Base-by-base conservation (phyloP, 2,888 invertebrate genomes). In the Dorcus parallelipipedus region DNA sequence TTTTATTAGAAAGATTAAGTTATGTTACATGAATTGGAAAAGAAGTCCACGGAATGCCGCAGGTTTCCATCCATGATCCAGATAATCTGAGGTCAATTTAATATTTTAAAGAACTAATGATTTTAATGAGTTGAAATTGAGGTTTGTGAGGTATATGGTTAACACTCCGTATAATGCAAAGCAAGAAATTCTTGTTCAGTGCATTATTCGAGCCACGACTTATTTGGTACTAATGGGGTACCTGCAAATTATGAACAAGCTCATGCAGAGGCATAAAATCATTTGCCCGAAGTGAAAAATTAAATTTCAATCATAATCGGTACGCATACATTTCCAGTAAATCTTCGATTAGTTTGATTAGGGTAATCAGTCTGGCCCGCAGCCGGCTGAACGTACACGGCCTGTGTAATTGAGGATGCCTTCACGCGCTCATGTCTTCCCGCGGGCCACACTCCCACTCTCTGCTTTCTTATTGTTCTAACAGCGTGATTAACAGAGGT, bases 271-370 rank as follows among this genome's bases (percentile, higher is more conserved):
- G 45, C 45, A 45, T 45, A 23, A 45, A 45, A 17, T 23, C 45
- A 54, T 60, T 42, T 62, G 69, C 72, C 70, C 64, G 61, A 56
- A 69, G 71, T 69, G 67, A 69, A 70, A 69, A 70, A 71, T 71
- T 70, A 70, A 69, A 68, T 70, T 71, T 70, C 67, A 70, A 71
- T 65, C 63, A 64, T 66, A 67, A 67, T 64, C 66, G 65, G 65
- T 61, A 61, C 62, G 64, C 63, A 64, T 59, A 64, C 67, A 67
- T 66, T 68, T 66, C 63, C 65, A 62, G 67, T 69, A 70, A 71
- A 70, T 71, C 67, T 70, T 68, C 71, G 71, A 71, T 72, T 72
- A 72, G 69, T 64, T 68, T 69, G 71, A 72, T 72, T 71, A 72
- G 70, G 67, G 69, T 71, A 71, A 71, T 72, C 69, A 66, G 61